These are phyloP conservation scores for Desoria tigrina DNA, from an alignment of 2,888 invertebrate species.

Conservation along the genomic window DNA sequence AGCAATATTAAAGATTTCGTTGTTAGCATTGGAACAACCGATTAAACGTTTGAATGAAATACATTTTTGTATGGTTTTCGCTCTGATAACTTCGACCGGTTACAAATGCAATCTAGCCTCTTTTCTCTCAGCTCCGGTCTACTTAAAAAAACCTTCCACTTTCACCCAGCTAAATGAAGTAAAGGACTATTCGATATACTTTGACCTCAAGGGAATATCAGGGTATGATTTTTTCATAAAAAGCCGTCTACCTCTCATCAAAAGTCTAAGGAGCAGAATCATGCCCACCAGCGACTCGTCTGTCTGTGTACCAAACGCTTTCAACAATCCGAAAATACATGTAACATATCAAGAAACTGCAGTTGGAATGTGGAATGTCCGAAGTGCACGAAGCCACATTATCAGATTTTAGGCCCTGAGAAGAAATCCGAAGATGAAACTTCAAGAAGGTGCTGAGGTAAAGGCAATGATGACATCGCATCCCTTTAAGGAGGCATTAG, in stretches of 20 bases:
- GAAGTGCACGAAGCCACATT: too few species aligned
- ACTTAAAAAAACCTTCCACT: slow-evolving; percentile 31
- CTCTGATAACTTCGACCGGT: slow-evolving; percentile 38
- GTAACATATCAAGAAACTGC: too few species aligned
- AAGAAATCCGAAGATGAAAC: too few species aligned
- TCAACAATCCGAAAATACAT: slow-evolving; percentile 16
- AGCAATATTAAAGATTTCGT: slow-evolving; percentile 17
- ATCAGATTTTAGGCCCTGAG: too few species aligned
- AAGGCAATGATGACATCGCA: too few species aligned
- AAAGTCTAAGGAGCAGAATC: slow-evolving; percentile 24
- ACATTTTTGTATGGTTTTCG: slow-evolving; percentile 36
- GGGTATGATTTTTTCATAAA: slow-evolving; percentile 37
- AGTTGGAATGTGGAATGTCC: too few species aligned
- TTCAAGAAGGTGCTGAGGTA: too few species aligned
- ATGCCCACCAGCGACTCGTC: slow-evolving; percentile 16
- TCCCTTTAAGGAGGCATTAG: too few species aligned
- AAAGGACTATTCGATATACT: slow-evolving; percentile 31
- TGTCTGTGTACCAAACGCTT: slow-evolving; percentile 28
- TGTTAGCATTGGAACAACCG: slow-evolving; percentile 27
- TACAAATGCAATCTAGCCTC: slow-evolving; percentile 45
- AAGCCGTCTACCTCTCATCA: slow-evolving; percentile 27
- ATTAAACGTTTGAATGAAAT: slow-evolving; percentile 20
- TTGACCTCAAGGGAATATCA: slow-evolving; percentile 40
- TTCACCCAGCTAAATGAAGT: slow-evolving; percentile 29
- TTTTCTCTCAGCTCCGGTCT: slow-evolving; percentile 33